Evolutionary conservation across 2,888 invertebrate species (phyloP).

Genomic region (Hyppa rectilinea): DNA sequence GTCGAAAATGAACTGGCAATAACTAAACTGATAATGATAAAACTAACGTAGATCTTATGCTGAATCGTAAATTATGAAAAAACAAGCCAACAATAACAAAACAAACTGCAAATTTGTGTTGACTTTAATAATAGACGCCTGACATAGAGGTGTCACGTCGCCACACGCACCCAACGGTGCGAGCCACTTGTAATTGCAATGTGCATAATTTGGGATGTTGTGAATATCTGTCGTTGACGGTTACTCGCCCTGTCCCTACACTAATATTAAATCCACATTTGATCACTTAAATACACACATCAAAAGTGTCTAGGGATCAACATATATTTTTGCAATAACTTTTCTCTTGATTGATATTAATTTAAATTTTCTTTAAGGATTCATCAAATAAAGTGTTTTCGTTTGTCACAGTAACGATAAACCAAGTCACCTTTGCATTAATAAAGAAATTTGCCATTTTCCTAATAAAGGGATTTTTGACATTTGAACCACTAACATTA

Average conservation of each 20-base stretch:
- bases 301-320: too few relatives aligned
- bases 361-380: too few relatives aligned
- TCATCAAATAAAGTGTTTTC: too few relatives aligned
- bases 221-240: constrained; percentile 51
- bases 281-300: constrained; percentile 38
- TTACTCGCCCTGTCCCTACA: constrained; percentile 26
- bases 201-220: constrained; percentile 40
- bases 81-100: constrained; percentile 22
- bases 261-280: constrained; percentile 43
- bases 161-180: constrained; percentile 13
- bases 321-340: too few relatives aligned
- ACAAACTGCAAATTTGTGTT: constrained; percentile 30
- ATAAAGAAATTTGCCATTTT: too few relatives aligned
- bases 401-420: too few relatives aligned
- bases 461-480: too few relatives aligned
- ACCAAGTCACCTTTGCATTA: too few relatives aligned
- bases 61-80: not conserved
- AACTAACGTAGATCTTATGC: not conserved
- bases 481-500: too few relatives aligned
- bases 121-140: constrained; percentile 47
- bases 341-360: too few relatives aligned
- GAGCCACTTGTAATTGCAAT: constrained; percentile 43
- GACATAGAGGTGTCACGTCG: constrained; percentile 38
- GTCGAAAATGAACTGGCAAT: not conserved
- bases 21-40: not conserved